Conservation (phyloP, 2,113 vertebrate species). For the Odocoileus virginianus region DNA sequence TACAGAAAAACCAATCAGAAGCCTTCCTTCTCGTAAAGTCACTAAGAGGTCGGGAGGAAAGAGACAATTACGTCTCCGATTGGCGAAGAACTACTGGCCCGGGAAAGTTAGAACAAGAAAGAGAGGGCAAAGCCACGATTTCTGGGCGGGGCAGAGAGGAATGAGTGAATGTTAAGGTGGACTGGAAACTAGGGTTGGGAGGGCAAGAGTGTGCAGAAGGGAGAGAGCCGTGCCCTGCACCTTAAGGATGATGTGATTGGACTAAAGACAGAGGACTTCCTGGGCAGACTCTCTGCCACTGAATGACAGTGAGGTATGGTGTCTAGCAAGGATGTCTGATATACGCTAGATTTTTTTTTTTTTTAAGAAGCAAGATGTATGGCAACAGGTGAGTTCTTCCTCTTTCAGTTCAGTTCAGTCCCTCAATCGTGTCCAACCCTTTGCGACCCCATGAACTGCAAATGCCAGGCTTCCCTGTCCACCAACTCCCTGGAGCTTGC, state of each 20-base stretch:
- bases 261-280: background rate
- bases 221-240: background rate
- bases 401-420: background rate
- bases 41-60: background rate
- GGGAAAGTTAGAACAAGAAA: conserved; percentile 47
- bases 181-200: background rate
- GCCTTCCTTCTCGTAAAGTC: accelerated
- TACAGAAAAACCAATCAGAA: conserved; percentile 3
- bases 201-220: background rate
- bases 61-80: background rate
- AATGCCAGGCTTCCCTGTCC: background rate
- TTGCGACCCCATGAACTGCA: background rate
- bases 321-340: background rate
- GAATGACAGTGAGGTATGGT: background rate
- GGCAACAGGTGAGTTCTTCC: background rate
- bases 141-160: background rate
- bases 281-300: background rate
- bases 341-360: background rate
- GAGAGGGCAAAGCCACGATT: accelerated
- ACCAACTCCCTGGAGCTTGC: background rate
- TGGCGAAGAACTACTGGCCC: background rate
- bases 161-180: background rate
- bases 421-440: background rate
- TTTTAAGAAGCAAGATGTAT: background rate
- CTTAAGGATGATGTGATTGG: background rate